Base-by-base conservation (phyloP, 2,113 vertebrate species). In the Paradisaea rubra region DNA sequence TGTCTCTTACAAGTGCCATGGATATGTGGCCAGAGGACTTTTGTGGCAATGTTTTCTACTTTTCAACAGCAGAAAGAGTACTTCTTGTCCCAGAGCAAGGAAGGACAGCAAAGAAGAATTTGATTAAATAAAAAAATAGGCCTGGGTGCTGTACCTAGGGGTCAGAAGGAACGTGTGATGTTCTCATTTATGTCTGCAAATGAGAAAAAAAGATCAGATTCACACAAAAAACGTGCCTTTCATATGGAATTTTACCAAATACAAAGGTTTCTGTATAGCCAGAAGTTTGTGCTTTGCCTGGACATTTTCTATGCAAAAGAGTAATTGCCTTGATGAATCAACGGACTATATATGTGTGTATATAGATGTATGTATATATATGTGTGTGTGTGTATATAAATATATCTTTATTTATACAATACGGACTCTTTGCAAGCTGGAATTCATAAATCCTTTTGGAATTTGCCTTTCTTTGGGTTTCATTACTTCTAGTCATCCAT, bases 391-490 rank as follows among this genome's bases (percentile, higher is more conserved):
- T 27, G 12, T 18, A 12, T 41, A 11, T 14, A 28, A 22, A 6
- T 20, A 37, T 15, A 4, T 12, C 50, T 30, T 10, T 41, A 24
- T 17, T 31, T 16, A 27, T 9, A 44, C 10, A 52, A 52, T 9
- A 24, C 0, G 0, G 18, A 47, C 12, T 11, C 11, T 63, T 31
- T 69, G 41, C 41, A 64, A 76, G 20, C 25, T 65, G 50, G 10
- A 86, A 83, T 83, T 69, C 42, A 76, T 70, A 65, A 86, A 77
- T 56, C 5, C 12, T 53, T 84, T 65, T 37, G 35, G 10, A 49
- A 57, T 77, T 41, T 83, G 39, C 19, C 50, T 73, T 93, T 80
- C 16, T 66, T 63, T 74, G 60, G 15, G 5, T 12, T 91, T 0
- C 0, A 1, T 86, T 42, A 19, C 41, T 25, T 57, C 41, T 49